A percentile compares a stretch with the other conserved stretches of the same genome.
phyloP scores from a whole-genome alignment of 1,140 invertebrate genomes.

The Ridgeia piscesae region DNA sequence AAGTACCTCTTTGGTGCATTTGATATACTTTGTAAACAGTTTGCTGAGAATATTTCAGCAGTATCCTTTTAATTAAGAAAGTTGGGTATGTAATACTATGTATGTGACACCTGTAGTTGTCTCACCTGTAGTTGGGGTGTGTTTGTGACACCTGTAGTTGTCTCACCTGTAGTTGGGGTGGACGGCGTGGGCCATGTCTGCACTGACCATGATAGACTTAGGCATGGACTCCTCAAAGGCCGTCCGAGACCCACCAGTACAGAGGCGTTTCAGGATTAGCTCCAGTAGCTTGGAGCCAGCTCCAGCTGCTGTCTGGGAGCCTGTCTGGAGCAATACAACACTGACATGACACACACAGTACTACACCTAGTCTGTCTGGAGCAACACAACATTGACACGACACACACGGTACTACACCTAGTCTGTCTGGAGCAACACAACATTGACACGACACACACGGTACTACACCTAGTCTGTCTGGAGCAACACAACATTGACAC shows the following conservation, averaged over 20 bases:
- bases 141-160: neutral
- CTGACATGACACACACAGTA: no score
- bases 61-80: no score
- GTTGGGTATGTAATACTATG: neutral
- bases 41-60: no score
- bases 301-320: conserved; percentile 56
- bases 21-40: no score
- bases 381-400: no score
- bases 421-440: no score
- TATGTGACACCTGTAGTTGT: neutral
- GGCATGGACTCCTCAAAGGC: conserved; percentile 57
- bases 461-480: no score
- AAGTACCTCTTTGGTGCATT: no score
- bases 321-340: conserved; percentile 40
- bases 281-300: conserved; percentile 56
- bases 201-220: conserved; percentile 56
- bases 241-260: conserved; percentile 33
- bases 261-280: conserved; percentile 54
- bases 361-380: no score
- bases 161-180: conserved; percentile 60
- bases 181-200: conserved; percentile 61
- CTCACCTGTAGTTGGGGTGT: neutral
- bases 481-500: no score
- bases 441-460: no score
- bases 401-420: no score